A percentile compares a stretch with the other conserved stretches of the same genome.
These are phyloP conservation scores for Callipepla squamata DNA, from an alignment of 2,113 vertebrate genomes.

Conservation along the genomic window DNA sequence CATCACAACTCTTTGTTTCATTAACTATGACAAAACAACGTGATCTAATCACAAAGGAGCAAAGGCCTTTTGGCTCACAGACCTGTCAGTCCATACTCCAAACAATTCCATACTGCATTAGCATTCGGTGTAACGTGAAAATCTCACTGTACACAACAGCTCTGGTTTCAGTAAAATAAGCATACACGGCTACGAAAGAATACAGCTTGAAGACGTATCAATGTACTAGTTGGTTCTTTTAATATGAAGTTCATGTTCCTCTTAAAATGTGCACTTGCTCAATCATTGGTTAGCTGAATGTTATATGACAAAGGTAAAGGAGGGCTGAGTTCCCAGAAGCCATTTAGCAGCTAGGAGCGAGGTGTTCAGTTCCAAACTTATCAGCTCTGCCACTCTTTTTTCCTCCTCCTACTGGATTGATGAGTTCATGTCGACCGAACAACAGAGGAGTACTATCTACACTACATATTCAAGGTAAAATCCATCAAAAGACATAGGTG, in stretches of 20 bases:
- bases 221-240: not conserved
- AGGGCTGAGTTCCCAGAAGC: not conserved
- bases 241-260: not conserved
- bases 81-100: not conserved
- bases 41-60: not conserved
- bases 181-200: fast-evolving
- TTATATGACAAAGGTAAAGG: not conserved
- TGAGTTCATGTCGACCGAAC: not conserved
- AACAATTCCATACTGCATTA: fast-evolving
- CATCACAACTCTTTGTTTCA: not conserved
- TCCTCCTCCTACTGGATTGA: not conserved
- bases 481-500: not conserved
- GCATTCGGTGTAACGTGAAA: fast-evolving
- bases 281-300: not conserved
- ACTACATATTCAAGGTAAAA: not conserved
- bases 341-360: not conserved
- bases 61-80: not conserved
- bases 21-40: not conserved
- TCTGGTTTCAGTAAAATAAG: not conserved
- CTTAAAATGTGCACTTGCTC: not conserved
- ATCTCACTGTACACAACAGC: not conserved
- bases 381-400: not conserved
- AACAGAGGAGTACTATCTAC: not conserved
- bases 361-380: not conserved
- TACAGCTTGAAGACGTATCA: not conserved